Evolutionary conservation across 2,888 invertebrate species (phyloP), one percentile per base, ranked within the genome.

Genomic region (Pollenia griseotomentosa): DNA sequence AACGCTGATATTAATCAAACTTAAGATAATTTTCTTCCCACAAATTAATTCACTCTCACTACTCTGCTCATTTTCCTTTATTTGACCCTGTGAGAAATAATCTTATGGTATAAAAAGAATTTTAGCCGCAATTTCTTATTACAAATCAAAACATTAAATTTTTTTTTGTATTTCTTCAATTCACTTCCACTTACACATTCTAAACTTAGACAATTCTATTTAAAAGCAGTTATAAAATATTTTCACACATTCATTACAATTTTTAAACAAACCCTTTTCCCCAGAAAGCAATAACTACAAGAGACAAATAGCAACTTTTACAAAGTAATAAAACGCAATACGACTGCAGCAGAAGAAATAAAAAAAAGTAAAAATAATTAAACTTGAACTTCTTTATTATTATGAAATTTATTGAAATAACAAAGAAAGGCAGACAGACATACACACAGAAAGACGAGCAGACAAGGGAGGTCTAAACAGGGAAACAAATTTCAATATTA

Each of bases 321-420:
- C 61, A 83, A 80, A 81, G 81, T 51, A 79, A 74, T 75, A 48
- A 77, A 70, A 81, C 55, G 33, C 51, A 70, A 68, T 9, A 75
- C 65, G 70, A 70, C 65, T 63, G 65, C n/a, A 46, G 51, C 8
- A 51, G 19, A 16, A 61, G 14, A 40, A 10, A 61, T 33, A 81
- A 19, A 74, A 61, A 74, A 68, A 66, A 46, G 53, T 65, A 77
- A 11, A 68, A 73, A 57, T 84, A 87, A 87, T 87, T 87, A 87
- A 87, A 87, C 87, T 87, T 87, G 87, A 87, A 87, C 87, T 87
- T 84, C 87, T 83, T 74, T 61, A 83, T 83, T 83, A 63, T 83
- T 83, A 77, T 83, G 68, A 83, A 83, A 83, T 68, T 85, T 77
- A 71, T 71, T 71, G 51, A 71, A 71, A 65, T 51, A 68, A 19